These are phyloP conservation scores for Bufo gargarizans DNA, from an alignment of 2,113 vertebrate genomes.

Conservation along the genomic window DNA sequence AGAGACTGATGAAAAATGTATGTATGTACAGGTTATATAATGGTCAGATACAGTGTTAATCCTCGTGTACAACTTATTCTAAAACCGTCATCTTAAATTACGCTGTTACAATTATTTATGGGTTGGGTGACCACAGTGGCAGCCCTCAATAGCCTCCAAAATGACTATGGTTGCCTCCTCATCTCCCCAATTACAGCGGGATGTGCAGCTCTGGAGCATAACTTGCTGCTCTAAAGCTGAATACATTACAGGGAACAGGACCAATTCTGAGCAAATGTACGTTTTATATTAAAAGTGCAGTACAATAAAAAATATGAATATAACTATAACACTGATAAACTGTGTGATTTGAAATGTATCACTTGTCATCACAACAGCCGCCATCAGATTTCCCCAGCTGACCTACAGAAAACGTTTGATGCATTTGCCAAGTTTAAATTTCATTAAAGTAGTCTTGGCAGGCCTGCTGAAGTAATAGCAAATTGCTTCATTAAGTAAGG, in stretches of 20 bases:
- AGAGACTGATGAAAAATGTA: too few relatives aligned
- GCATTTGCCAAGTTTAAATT: conserved; percentile 49
- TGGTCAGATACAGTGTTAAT: too few relatives aligned
- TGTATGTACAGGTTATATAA: too few relatives aligned
- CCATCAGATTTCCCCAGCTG: not conserved
- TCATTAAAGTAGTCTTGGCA: conserved; percentile 40
- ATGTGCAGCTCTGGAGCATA: not conserved
- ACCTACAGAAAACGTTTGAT: conserved; percentile 24
- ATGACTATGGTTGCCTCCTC: not conserved
- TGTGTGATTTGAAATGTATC: conserved; percentile 13
- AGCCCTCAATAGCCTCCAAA: not conserved
- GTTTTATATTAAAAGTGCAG: not conserved
- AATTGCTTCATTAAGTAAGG: conserved; percentile 41
- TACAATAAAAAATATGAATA: not conserved
- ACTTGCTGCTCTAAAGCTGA: not conserved
- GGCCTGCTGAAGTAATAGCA: conserved; percentile 22
- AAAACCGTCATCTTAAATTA: too few relatives aligned
- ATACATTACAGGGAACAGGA: not conserved
- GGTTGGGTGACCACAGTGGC: not conserved
- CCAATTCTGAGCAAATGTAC: not conserved
- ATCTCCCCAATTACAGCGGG: not conserved
- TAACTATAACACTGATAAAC: not conserved
- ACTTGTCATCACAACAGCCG: not conserved
- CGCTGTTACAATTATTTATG: too few relatives aligned
- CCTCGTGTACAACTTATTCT: too few relatives aligned